phyloP scores from a whole-genome alignment of 2,797 vertebrate species.

The Furcifer pardalis region DNA sequence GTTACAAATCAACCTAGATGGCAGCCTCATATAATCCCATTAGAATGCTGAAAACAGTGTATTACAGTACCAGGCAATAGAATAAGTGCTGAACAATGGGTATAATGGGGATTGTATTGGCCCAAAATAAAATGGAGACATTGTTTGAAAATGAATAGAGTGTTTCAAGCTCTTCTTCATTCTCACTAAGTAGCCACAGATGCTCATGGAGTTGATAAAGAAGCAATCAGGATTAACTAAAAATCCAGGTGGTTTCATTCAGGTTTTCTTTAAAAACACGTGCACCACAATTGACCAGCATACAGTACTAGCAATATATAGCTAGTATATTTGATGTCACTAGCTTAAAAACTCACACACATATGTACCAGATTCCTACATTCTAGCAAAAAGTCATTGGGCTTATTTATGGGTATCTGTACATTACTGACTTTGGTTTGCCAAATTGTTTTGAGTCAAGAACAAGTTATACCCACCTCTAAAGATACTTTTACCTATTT shows the following conservation, averaged over 20 bases:
- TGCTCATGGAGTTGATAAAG: conserved; percentile 32
- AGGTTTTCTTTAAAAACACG: conserved; percentile 29
- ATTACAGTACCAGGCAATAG: conserved; percentile 79
- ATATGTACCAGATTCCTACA: no score
- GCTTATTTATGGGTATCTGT: not conserved
- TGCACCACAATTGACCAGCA: conserved; percentile 18
- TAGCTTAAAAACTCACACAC: no score
- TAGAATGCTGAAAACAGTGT: conserved; percentile 75
- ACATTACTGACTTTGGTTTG: not conserved
- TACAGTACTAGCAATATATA: conserved; percentile 32
- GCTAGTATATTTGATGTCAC: conserved; percentile 16
- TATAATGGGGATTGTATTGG: conserved; percentile 71
- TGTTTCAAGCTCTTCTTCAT: conserved; percentile 28
- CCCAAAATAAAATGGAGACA: conserved; percentile 60
- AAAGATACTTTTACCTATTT: not conserved
- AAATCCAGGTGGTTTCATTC: not conserved
- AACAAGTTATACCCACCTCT: not conserved
- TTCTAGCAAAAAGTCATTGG: not conserved
- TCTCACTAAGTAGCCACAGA: conserved; percentile 34
- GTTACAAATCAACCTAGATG: conserved; percentile 74
- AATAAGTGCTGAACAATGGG: conserved; percentile 70
- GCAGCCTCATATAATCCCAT: conserved; percentile 66
- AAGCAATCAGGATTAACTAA: conserved; percentile 1
- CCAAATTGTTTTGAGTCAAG: not conserved
- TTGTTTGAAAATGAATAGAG: conserved; percentile 52